These are phyloP conservation scores for Junonia oenone DNA, from an alignment of 2,888 invertebrate genomes.

Conservation along the genomic window DNA sequence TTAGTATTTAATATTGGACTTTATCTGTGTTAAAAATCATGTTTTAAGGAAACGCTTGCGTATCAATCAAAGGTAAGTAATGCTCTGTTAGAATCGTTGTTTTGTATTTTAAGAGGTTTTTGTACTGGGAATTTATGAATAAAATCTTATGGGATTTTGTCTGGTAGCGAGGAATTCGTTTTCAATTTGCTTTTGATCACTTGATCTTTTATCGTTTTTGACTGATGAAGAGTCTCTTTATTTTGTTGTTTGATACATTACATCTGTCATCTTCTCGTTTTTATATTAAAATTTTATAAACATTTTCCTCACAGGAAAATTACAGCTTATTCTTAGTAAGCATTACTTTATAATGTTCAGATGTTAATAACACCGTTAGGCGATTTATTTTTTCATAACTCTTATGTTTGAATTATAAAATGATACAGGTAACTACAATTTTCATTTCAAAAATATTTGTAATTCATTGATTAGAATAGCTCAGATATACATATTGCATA, in stretches of 20 bases:
- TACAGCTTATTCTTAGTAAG: too few relatives aligned
- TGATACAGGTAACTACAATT: too few relatives aligned
- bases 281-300: neutral
- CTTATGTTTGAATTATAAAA: too few relatives aligned
- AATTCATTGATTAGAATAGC: too few relatives aligned
- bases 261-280: too few relatives aligned
- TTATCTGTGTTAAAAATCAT: neutral
- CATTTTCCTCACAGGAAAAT: neutral
- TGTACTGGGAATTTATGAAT: neutral
- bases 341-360: too few relatives aligned
- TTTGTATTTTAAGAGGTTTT: neutral
- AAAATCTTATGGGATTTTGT: neutral
- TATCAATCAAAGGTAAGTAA: slow-evolving; percentile 4
- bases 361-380: too few relatives aligned
- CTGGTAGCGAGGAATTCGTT: neutral
- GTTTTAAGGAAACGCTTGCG: neutral
- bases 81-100: neutral
- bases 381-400: too few relatives aligned
- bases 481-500: too few relatives aligned
- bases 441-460: too few relatives aligned
- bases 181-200: neutral
- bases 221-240: neutral
- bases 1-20: neutral
- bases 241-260: neutral
- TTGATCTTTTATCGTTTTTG: neutral